Evolutionary conservation across 2,113 vertebrate species (phyloP).

Genomic region (Elephantulus edwardii): DNA sequence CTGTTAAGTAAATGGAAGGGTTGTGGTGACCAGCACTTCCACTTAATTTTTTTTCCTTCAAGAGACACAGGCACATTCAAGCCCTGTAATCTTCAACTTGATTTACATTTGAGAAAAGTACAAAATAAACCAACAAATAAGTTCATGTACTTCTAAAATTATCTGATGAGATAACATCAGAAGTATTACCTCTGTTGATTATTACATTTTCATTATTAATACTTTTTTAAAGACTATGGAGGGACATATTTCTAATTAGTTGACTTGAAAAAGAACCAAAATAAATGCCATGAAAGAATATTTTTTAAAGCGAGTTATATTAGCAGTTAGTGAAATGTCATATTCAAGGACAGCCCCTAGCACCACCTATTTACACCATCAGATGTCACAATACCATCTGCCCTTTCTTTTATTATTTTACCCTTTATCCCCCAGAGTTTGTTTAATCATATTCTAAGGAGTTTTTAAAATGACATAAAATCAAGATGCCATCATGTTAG

Average conservation of each 20-base stretch:
- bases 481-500: not conserved
- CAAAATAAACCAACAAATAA: constrained; percentile 37
- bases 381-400: not conserved
- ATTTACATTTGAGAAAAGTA: not conserved
- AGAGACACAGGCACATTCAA: not conserved
- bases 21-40: not conserved
- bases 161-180: not conserved
- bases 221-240: not conserved
- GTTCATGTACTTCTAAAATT: constrained; percentile 3
- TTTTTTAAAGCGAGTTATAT: not conserved
- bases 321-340: not conserved
- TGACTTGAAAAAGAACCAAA: constrained; percentile 10
- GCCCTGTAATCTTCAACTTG: not conserved
- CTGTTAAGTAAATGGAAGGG: not conserved
- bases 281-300: not conserved
- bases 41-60: not conserved
- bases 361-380: not conserved
- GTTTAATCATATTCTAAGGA: not conserved
- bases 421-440: not conserved
- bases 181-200: not conserved
- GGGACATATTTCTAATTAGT: not conserved
- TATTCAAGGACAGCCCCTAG: not conserved
- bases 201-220: not conserved
- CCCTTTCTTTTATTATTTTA: not conserved
- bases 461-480: constrained; percentile 28